phyloP scores from a whole-genome alignment of 2,888 invertebrate species.

The Resseliella maxima region DNA sequence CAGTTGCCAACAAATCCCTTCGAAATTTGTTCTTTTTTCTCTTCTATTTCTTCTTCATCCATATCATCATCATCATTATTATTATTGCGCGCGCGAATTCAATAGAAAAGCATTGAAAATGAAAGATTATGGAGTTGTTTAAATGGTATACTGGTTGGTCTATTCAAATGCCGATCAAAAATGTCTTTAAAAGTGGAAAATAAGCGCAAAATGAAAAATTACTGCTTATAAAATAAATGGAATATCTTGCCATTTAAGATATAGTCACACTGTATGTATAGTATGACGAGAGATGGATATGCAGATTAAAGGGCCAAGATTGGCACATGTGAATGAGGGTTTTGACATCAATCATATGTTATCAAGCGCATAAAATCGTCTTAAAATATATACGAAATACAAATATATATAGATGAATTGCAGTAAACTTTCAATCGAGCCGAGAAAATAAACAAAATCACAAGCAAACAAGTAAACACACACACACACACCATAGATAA shows the following conservation, averaged over 20 bases:
- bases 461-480: not conserved
- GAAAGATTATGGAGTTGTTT: not conserved
- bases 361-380: conserved; percentile 19
- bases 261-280: too few species aligned
- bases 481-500: not conserved
- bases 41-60: too few species aligned
- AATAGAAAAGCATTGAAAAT: not conserved
- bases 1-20: conserved; percentile 18
- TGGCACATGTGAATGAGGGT: not conserved
- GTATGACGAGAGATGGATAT: not conserved
- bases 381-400: not conserved
- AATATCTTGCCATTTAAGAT: too few species aligned
- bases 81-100: not conserved
- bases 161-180: not conserved
- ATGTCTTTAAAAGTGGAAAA: not conserved
- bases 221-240: not conserved
- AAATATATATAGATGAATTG: not conserved
- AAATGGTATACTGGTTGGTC: not conserved
- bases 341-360: conserved; percentile 43
- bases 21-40: too few species aligned
- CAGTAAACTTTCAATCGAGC: conserved; percentile 4
- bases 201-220: not conserved
- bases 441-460: not conserved
- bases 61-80: too few species aligned
- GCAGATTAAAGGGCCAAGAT: not conserved